Conservation (phyloP, 2,113 vertebrate genomes). For the Myotis brandtii region DNA sequence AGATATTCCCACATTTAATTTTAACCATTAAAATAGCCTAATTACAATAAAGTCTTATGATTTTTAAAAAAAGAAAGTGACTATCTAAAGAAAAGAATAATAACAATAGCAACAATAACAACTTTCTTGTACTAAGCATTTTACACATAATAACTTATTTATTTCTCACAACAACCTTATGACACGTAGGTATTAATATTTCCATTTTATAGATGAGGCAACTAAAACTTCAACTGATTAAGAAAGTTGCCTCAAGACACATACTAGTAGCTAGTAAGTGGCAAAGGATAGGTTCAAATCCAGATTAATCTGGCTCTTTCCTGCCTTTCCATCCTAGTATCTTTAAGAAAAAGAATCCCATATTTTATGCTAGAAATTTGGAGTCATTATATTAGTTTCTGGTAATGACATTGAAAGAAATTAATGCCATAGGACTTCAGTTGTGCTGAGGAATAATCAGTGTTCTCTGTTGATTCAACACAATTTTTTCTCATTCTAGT, state of each 20-base stretch:
- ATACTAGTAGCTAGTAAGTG: neutral
- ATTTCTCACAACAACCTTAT: conserved; percentile 28
- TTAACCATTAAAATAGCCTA: conserved; percentile 39
- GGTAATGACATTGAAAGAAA: conserved; percentile 24
- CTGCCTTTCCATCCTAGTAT: neutral
- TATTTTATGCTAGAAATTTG: conserved; percentile 46
- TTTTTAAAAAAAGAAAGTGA: neutral
- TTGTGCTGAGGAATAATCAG: conserved; percentile 10
- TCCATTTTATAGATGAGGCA: neutral
- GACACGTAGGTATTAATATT: neutral
- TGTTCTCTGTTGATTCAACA: neutral
- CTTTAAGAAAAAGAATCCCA: neutral
- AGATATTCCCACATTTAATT: conserved; percentile 39
- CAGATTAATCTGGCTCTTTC: conserved; percentile 13
- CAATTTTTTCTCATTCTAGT: neutral
- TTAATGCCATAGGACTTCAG: conserved; percentile 14
- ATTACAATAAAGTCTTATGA: conserved; percentile 8
- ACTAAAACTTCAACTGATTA: neutral
- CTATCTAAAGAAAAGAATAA: conserved; percentile 22
- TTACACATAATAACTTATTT: neutral
- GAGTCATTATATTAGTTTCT: conserved; percentile 6
- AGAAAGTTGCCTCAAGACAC: conserved; percentile 1
- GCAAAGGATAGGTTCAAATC: neutral
- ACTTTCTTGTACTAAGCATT: conserved; percentile 4
- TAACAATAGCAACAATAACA: neutral